Percentiles rank a stretch among this genome's conserved stretches.
Conservation (phyloP, 2,797 vertebrate genomes). For the Hephaestus fuliginosus region DNA sequence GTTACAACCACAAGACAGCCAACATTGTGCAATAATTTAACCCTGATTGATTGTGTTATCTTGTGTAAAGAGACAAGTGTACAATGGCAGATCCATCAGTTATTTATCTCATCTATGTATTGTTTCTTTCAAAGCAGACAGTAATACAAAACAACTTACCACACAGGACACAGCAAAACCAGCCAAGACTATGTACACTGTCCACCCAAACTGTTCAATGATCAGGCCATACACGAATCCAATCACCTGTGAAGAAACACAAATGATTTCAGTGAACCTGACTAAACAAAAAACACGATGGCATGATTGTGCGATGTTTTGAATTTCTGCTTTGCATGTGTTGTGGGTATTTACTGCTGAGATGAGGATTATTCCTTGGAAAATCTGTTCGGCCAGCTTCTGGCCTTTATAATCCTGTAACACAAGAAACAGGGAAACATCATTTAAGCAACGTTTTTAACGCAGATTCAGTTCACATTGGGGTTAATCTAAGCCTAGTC, state of each 20-base stretch:
- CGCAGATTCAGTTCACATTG: too few relatives aligned
- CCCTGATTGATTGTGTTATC: not conserved
- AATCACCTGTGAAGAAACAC: constrained; percentile 86
- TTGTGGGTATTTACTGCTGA: constrained; percentile 90
- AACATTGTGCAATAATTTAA: not conserved
- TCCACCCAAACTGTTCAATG: constrained; percentile 97
- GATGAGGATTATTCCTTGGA: constrained; percentile 96
- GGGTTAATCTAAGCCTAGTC: too few relatives aligned
- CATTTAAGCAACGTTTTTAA: not conserved
- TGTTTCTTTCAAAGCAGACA: not conserved
- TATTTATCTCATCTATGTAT: not conserved
- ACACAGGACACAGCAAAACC: constrained; percentile 95
- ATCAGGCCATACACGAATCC: constrained; percentile 95
- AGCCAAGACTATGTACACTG: constrained; percentile 95
- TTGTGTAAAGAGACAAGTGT: not conserved
- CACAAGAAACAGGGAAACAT: not conserved
- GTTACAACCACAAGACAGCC: not conserved
- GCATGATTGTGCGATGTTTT: accelerated
- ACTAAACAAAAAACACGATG: not conserved
- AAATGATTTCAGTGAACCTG: not conserved
- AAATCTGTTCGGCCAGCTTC: constrained; percentile 98
- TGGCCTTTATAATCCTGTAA: constrained; percentile 98
- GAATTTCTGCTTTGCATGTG: not conserved
- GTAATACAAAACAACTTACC: constrained; percentile 85
- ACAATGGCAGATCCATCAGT: not conserved